These are phyloP conservation scores for Myathropa florea DNA, from an alignment of 2,888 invertebrate genomes.

Conservation along the genomic window DNA sequence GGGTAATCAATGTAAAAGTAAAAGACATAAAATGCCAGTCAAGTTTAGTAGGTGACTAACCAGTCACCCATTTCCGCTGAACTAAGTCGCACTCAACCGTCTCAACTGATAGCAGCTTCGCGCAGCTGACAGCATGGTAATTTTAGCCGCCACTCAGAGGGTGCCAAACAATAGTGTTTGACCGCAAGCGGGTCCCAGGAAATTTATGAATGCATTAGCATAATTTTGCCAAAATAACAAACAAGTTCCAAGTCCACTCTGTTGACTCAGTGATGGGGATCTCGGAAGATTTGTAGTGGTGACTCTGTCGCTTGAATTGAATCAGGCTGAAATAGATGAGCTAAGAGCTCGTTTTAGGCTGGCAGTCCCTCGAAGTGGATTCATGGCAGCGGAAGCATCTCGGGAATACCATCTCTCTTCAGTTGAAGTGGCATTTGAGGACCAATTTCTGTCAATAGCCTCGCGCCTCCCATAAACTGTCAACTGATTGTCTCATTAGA, in stretches of 20 bases:
- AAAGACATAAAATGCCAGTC: background rate
- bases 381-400: background rate
- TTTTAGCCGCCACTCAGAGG: background rate
- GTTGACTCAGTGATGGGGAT: conserved; percentile 7
- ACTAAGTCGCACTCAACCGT: no score
- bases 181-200: background rate
- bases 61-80: background rate
- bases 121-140: no score
- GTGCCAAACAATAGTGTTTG: background rate
- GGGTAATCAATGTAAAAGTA: background rate
- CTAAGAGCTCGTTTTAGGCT: background rate
- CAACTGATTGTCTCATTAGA: conserved; percentile 1
- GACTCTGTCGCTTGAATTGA: background rate
- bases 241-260: background rate
- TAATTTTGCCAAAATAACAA: conserved; percentile 2
- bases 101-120: background rate
- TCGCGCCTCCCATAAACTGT: background rate
- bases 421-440: no score
- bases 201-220: background rate
- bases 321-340: background rate
- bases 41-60: background rate
- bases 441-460: background rate
- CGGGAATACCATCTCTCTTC: background rate
- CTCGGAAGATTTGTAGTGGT: background rate
- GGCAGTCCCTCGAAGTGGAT: background rate